Evolutionary conservation across 2,797 vertebrate species (phyloP).

Genomic region (Channallabes apus): DNA sequence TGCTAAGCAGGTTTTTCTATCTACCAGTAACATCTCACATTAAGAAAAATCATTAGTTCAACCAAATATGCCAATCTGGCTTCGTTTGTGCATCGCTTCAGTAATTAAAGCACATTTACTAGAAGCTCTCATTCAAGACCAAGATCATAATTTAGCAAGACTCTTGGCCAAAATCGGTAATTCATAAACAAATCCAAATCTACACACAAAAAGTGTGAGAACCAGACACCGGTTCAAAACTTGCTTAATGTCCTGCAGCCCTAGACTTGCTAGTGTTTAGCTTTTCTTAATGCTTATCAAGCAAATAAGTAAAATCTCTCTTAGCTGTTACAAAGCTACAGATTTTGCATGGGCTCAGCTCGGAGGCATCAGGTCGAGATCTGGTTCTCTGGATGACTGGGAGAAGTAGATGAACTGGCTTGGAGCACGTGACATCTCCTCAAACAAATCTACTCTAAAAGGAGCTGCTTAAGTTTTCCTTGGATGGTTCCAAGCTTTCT

Average conservation of each 20-base stretch:
- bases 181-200: background rate
- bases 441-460: background rate
- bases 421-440: background rate
- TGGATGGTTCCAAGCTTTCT: background rate
- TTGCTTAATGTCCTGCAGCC: background rate
- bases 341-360: constrained; percentile 26
- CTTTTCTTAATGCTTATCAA: constrained; percentile 27
- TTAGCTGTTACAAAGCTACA: background rate
- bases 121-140: background rate
- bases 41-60: background rate
- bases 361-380: background rate
- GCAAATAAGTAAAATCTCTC: constrained; percentile 19
- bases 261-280: background rate
- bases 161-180: background rate
- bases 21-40: background rate
- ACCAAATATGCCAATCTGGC: background rate
- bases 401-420: background rate
- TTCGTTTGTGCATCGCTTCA: background rate
- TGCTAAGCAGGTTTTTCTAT: background rate
- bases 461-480: background rate
- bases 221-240: background rate
- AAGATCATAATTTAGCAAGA: background rate
- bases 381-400: background rate
- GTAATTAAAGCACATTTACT: background rate
- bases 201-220: background rate